Evolutionary conservation across 2,113 vertebrate species (phyloP).

Genomic region (Elachura formosa): DNA sequence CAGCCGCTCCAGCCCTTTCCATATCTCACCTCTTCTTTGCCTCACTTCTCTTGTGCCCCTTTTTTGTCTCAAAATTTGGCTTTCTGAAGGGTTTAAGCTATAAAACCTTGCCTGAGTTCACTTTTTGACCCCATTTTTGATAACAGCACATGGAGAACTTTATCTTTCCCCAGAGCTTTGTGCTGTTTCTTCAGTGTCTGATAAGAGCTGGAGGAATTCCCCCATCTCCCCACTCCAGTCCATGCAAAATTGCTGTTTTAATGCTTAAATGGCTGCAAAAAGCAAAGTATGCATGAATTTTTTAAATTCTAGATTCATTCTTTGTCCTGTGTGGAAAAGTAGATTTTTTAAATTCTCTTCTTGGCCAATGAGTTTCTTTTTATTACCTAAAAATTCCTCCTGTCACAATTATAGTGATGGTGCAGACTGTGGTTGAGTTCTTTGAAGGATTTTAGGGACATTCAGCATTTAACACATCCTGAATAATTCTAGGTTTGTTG

Average conservation of each 20-base stretch:
- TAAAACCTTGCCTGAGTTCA: background rate
- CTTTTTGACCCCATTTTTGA: background rate
- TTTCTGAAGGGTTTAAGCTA: background rate
- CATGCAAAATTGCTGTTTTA: background rate
- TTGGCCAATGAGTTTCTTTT: background rate
- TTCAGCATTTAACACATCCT: background rate
- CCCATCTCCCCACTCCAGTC: background rate
- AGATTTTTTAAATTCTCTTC: background rate
- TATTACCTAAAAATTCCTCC: background rate
- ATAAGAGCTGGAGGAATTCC: conserved; percentile 35
- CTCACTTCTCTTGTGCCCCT: background rate
- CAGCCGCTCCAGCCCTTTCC: background rate
- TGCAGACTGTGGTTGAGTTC: background rate
- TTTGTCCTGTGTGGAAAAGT: background rate
- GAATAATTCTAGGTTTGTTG: background rate
- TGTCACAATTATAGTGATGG: background rate
- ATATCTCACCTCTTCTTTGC: background rate
- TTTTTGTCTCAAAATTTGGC: background rate
- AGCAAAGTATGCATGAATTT: background rate
- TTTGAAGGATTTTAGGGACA: too few species aligned
- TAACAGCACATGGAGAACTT: conserved; percentile 9
- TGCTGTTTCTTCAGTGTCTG: background rate
- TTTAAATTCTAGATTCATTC: accelerated
- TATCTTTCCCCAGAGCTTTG: background rate
- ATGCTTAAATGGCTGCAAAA: background rate